Conservation (phyloP, 1,140 invertebrate genomes). For the Eciton burchellii region DNA sequence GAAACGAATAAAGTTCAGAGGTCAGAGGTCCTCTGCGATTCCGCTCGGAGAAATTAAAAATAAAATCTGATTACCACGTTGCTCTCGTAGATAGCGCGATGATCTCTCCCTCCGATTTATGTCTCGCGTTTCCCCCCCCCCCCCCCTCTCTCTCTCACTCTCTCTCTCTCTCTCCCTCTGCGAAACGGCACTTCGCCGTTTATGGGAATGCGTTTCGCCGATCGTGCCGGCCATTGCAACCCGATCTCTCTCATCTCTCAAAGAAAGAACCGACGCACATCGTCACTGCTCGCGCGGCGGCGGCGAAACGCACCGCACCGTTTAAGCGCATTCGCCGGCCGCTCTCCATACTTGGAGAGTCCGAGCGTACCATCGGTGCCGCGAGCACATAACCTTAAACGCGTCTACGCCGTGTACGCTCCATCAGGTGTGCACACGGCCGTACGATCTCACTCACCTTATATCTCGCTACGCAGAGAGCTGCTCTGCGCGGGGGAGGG, state of each 20-base stretch:
- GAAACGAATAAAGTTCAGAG: not conserved
- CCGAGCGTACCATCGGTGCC: constrained; percentile 5
- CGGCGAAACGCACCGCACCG: not conserved
- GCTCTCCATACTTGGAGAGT: not conserved
- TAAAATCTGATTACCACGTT: no score
- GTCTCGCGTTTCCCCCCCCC: not conserved
- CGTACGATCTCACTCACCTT: constrained; percentile 42
- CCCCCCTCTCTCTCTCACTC: not conserved
- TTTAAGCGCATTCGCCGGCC: not conserved
- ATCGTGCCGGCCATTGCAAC: not conserved
- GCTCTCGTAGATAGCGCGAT: no score
- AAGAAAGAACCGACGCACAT: constrained; percentile 38
- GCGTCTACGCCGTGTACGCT: not conserved
- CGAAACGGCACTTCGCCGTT: no score
- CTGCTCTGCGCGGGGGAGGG: not conserved
- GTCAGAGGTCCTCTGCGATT: no score
- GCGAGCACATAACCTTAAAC: constrained; percentile 54
- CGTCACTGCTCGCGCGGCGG: not conserved
- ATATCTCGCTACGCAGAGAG: constrained; percentile 27
- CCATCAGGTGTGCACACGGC: constrained; percentile 20
- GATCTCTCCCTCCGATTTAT: no score
- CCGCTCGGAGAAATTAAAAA: no score
- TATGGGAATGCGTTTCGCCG: not conserved
- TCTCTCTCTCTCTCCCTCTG: not conserved
- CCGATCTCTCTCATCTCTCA: not conserved